Evolutionary conservation across 2,888 invertebrate species (phyloP), one percentile per base, ranked within the genome.

Genomic region (Coelinius sp.): DNA sequence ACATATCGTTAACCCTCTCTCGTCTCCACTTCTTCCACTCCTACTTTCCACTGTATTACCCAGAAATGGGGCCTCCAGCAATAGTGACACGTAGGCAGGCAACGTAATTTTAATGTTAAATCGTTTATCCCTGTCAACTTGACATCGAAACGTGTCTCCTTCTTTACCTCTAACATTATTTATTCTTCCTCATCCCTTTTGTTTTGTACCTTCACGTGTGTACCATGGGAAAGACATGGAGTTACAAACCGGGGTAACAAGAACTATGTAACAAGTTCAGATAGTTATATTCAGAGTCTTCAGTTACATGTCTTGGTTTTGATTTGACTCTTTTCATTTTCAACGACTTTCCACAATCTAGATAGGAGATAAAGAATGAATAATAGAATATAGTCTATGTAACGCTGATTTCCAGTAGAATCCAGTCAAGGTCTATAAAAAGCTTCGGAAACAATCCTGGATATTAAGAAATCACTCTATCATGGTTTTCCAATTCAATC

Each of bases 81-180:
- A n/a, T 14, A 14, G 53, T 59, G 59, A 68, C 68, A 68, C 68
- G 68, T 68, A 68, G 56, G 68, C 35, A 41, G 44, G 24, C 41
- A 59, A 59, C 68, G 68, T 68, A 68, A 68, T 68, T 68, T 68
- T 56, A 56, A 35, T 56, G 68, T 68, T 68, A 68, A 68, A 68
- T 68, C 68, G 59, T 68, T 56, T 59, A 59, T 68, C 59, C 44
- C 38, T 44, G 68, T 68, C 68, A 68, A 68, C 56, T 56, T 46
- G 44, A 38, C 68, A 59, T 56, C 27, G 41, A 68, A 68, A 68
- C 68, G 68, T 68, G 59, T 59, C 68, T 59, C 62, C 62, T 62
- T 62, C 35, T 62, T 62, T 62, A 62, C 38, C 62, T 62, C 62
- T 62, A 62, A 62, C 62, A 38, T 62, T 62, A 62, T 62, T 68